These are phyloP conservation scores for Acleris laterana DNA, from an alignment of 2,888 invertebrate genomes.

Conservation along the genomic window DNA sequence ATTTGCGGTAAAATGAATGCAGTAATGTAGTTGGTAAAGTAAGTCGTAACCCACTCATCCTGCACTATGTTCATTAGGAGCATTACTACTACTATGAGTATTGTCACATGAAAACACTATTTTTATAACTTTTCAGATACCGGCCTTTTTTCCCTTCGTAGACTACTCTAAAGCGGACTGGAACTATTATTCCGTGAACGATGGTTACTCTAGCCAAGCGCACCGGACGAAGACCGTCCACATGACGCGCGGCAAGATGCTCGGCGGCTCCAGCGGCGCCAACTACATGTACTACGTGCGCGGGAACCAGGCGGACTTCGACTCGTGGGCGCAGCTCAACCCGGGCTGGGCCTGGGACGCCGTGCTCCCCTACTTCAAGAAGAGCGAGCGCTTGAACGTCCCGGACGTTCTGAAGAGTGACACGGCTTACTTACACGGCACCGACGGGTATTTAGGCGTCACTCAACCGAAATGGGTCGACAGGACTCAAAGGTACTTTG, in stretches of 20 bases:
- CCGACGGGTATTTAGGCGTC: slow-evolving; percentile 73
- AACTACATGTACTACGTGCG: slow-evolving; percentile 85
- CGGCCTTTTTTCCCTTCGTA: slow-evolving; percentile 7
- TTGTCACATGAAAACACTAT: too few species aligned
- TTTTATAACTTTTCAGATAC: background rate
- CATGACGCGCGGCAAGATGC: slow-evolving; percentile 83
- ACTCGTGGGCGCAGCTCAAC: slow-evolving; percentile 67
- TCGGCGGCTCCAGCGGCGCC: slow-evolving; percentile 85
- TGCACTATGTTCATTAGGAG: too few species aligned
- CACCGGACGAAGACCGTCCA: slow-evolving; percentile 32
- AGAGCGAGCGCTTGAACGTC: slow-evolving; percentile 26
- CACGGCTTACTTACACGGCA: slow-evolving; percentile 18
- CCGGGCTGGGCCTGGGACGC: slow-evolving; percentile 85
- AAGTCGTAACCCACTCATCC: too few species aligned
- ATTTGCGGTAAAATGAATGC: too few species aligned
- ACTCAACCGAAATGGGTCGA: slow-evolving; percentile 8
- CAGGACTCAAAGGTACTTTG: background rate
- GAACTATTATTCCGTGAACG: slow-evolving; percentile 33
- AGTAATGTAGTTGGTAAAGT: too few species aligned
- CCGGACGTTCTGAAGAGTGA: slow-evolving; percentile 15
- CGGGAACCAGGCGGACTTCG: slow-evolving; percentile 84
- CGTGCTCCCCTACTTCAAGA: slow-evolving; percentile 50
- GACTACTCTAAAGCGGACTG: slow-evolving; percentile 21
- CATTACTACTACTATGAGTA: too few species aligned
- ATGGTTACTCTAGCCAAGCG: slow-evolving; percentile 34